A percentile compares a stretch with the other conserved stretches of the same genome.
Conservation (phyloP, 37 sponge, comb jelly and placozoan genomes). For the Oopsacas minuta region DNA sequence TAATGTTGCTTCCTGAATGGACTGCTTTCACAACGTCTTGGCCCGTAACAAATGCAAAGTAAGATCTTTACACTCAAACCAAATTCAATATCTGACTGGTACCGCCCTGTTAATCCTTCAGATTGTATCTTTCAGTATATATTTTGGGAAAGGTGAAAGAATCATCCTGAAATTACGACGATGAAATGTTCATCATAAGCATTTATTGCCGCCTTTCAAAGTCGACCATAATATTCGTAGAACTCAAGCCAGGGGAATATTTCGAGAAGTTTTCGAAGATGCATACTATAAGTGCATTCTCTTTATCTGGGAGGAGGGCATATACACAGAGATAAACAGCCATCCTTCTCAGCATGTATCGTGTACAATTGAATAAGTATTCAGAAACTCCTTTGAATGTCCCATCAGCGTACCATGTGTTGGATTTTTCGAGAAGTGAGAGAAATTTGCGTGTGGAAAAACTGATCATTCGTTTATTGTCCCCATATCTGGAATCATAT, state of each 20-base stretch:
- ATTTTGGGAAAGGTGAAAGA: not conserved
- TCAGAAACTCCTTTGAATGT: not conserved
- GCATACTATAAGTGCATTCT: not conserved
- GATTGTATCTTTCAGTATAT: not conserved
- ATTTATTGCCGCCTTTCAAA: not conserved
- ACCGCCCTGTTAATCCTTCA: not conserved
- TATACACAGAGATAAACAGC: not conserved
- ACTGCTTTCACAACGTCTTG: not conserved
- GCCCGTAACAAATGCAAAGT: not conserved
- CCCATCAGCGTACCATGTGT: not conserved
- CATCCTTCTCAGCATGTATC: not conserved
- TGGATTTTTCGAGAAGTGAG: not conserved
- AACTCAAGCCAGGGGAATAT: not conserved
- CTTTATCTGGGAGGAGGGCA: not conserved
- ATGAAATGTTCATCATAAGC: not conserved
- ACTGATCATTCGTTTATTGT: not conserved
- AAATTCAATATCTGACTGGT: not conserved
- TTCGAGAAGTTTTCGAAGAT: not conserved
- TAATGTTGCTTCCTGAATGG: too few species aligned
- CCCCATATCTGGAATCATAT: not conserved
- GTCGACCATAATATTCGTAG: not conserved
- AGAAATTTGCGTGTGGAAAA: conserved; percentile 3
- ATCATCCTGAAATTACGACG: not conserved
- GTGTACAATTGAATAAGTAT: not conserved
- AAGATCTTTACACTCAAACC: too few species aligned